These are phyloP conservation scores for Liolophura sinensis DNA, from an alignment of 1,140 invertebrate genomes.

Conservation along the genomic window DNA sequence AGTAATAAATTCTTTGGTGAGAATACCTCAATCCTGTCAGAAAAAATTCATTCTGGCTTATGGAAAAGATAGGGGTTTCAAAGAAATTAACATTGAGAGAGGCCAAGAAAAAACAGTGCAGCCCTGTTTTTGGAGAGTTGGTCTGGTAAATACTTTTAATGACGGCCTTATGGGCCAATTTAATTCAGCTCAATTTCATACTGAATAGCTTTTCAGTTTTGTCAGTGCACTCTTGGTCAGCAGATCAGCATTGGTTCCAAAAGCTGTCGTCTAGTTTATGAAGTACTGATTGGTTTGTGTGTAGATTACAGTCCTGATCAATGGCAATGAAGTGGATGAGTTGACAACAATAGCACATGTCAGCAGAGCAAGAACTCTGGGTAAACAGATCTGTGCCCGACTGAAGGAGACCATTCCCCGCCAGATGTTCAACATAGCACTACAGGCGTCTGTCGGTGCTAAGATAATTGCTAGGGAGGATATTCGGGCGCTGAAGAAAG, in stretches of 20 bases:
- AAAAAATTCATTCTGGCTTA: too few species aligned
- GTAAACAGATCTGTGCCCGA: constrained; percentile 73
- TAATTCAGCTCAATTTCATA: too few species aligned
- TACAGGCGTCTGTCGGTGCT: constrained; percentile 82
- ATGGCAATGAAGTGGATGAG: constrained; percentile 83
- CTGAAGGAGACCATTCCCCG: constrained; percentile 87
- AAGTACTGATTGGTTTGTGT: constrained; percentile 35
- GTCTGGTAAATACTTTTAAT: too few species aligned
- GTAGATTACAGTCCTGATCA: constrained; percentile 79
- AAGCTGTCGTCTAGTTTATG: neutral
- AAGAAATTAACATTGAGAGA: too few species aligned
- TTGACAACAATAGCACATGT: constrained; percentile 81
- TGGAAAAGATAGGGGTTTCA: too few species aligned
- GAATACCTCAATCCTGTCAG: too few species aligned
- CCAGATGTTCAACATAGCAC: constrained; percentile 82
- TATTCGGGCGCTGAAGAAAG: constrained; percentile 85
- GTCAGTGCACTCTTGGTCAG: neutral
- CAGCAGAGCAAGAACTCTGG: constrained; percentile 69
- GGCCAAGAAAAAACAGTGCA: too few species aligned
- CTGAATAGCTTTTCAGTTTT: neutral
- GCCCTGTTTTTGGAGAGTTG: too few species aligned
- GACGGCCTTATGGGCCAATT: too few species aligned
- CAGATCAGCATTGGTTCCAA: neutral
- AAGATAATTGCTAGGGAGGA: constrained; percentile 87
- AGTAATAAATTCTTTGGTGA: too few species aligned